Evolutionary conservation across 2,888 invertebrate species (phyloP).

Genomic region (Lithophane ornitopus): DNA sequence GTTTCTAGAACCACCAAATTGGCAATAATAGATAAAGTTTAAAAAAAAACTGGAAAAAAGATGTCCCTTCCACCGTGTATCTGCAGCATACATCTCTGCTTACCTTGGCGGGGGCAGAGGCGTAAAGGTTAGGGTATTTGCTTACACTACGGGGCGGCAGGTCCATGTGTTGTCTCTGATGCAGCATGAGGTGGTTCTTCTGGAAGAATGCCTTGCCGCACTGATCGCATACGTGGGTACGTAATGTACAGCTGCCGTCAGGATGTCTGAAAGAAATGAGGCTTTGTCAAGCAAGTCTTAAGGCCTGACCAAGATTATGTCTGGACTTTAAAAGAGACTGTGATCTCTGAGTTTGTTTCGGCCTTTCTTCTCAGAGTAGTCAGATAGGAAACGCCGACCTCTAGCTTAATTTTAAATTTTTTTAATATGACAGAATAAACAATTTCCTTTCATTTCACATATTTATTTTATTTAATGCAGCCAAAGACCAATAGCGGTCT

Average conservation of each 20-base stretch:
- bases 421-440: too few relatives aligned
- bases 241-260: slow-evolving; percentile 94
- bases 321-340: too few relatives aligned
- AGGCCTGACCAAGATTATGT: too few relatives aligned
- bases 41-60: too few relatives aligned
- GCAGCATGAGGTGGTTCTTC: slow-evolving; percentile 95
- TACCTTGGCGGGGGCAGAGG: slow-evolving; percentile 49
- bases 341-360: too few relatives aligned
- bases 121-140: slow-evolving; percentile 57
- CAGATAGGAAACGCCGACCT: too few relatives aligned
- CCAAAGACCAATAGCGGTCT: not conserved
- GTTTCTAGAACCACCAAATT: not conserved
- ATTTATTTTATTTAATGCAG: not conserved
- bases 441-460: too few relatives aligned
- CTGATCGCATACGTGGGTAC: slow-evolving; percentile 94
- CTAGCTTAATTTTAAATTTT: too few relatives aligned
- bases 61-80: not conserved
- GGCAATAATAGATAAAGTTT: too few relatives aligned
- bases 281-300: not conserved
- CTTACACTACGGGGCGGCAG: slow-evolving; percentile 89
- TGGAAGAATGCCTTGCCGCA: slow-evolving; percentile 97
- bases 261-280: slow-evolving; percentile 90
- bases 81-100: slow-evolving; percentile 31
- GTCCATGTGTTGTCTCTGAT: slow-evolving; percentile 95
- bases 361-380: too few relatives aligned